Percentiles rank a stretch among this genome's conserved stretches.
These are phyloP conservation scores for Bursaphelenchus mucronatus DNA, from an alignment of 1,140 invertebrate species.

Conservation along the genomic window DNA sequence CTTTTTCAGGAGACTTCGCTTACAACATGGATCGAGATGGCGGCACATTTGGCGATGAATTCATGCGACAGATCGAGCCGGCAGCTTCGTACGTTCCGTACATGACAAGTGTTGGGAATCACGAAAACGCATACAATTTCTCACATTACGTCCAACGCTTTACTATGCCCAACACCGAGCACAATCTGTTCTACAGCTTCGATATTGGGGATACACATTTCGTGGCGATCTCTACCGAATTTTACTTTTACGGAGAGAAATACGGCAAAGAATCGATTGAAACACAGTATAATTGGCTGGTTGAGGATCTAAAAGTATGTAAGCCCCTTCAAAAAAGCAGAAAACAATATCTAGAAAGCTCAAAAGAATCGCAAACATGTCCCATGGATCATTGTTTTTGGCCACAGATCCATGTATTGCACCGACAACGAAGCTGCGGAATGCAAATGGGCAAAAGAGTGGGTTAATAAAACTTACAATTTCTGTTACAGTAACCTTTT, in stretches of 20 bases:
- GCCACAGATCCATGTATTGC: constrained; percentile 93
- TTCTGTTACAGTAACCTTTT: background rate
- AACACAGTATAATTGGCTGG: constrained; percentile 82
- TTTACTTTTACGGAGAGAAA: constrained; percentile 75
- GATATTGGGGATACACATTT: constrained; percentile 86
- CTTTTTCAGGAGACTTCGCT: constrained; percentile 21
- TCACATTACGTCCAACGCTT: constrained; percentile 43
- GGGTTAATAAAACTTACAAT: background rate
- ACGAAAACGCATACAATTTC: constrained; percentile 67
- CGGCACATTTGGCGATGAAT: constrained; percentile 76
- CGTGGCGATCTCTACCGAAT: constrained; percentile 83
- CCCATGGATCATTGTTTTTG: constrained; percentile 88
- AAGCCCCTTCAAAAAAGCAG: background rate
- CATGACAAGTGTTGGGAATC: constrained; percentile 85
- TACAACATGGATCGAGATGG: constrained; percentile 65
- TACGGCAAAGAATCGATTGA: constrained; percentile 78
- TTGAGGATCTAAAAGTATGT: constrained; percentile 66
- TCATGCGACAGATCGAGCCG: constrained; percentile 80
- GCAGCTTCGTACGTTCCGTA: constrained; percentile 82
- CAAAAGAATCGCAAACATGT: constrained; percentile 38
- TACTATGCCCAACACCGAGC: constrained; percentile 45
- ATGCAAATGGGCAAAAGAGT: constrained; percentile 67
- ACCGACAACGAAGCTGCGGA: constrained; percentile 79
- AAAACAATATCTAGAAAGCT: constrained; percentile 28
- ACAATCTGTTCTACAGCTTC: constrained; percentile 52